phyloP scores from a whole-genome alignment of 92 coral and sea anemone genomes.

The Bergia sp. region DNA sequence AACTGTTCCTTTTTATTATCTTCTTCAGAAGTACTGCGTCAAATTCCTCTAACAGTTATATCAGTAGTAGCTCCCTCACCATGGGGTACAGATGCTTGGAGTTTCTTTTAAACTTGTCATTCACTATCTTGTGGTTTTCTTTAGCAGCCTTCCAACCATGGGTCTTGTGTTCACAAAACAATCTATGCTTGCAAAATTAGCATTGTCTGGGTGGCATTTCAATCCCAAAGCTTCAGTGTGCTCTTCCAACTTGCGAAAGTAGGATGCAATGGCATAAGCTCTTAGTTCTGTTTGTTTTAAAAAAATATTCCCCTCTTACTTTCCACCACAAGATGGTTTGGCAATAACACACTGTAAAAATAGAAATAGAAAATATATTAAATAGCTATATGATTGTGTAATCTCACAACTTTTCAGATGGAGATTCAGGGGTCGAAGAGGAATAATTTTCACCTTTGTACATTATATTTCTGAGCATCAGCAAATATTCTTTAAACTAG shows the following conservation, averaged over 20 bases:
- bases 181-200: too few species aligned
- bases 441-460: too few species aligned
- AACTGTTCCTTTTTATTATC: constrained; percentile 28
- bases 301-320: neutral
- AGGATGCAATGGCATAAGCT: neutral
- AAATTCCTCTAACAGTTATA: constrained; percentile 8
- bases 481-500: too few species aligned
- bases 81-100: constrained; percentile 38
- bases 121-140: constrained; percentile 10
- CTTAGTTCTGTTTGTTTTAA: neutral
- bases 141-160: neutral
- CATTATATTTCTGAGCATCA: too few species aligned
- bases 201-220: too few species aligned
- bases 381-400: too few species aligned
- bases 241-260: neutral
- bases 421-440: too few species aligned
- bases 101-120: constrained; percentile 35
- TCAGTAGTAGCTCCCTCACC: constrained; percentile 26
- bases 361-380: too few species aligned
- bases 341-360: too few species aligned
- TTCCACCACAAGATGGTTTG: neutral
- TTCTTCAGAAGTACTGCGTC: constrained; percentile 4
- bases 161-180: too few species aligned
- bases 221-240: neutral
- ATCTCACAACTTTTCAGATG: too few species aligned